These are phyloP conservation scores for Phoenicopterus ruber DNA, from an alignment of 2,113 vertebrate genomes.

Conservation along the genomic window DNA sequence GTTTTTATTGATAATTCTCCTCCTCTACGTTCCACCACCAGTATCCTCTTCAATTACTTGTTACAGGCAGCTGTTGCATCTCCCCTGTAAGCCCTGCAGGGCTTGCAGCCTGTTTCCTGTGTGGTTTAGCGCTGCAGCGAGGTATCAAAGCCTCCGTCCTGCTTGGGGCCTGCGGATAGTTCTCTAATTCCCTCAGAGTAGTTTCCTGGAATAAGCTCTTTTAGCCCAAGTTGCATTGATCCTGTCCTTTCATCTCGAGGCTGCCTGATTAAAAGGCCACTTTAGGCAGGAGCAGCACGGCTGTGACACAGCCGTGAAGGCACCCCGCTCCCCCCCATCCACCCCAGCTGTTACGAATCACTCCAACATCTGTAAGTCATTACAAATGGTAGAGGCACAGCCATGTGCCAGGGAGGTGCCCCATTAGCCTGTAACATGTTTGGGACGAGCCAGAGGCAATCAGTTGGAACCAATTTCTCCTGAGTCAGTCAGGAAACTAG, in stretches of 20 bases:
- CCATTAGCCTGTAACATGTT: neutral
- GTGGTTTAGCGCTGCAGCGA: neutral
- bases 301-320: neutral
- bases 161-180: neutral
- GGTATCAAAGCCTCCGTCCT: neutral
- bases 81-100: neutral
- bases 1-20: neutral
- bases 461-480: neutral
- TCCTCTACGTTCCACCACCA: neutral
- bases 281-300: neutral
- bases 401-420: neutral
- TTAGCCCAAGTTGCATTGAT: neutral
- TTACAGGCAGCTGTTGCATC: neutral
- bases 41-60: neutral
- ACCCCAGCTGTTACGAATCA: neutral
- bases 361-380: constrained; percentile 1
- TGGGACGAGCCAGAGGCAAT: neutral
- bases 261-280: neutral
- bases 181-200: neutral
- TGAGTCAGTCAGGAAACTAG: rapidly evolving
- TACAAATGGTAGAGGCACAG: neutral
- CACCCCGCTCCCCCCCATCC: neutral
- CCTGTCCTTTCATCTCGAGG: neutral
- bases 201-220: neutral
- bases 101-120: neutral